phyloP scores from a whole-genome alignment of 2,113 vertebrate species.

The Puntigrus tetrazona region DNA sequence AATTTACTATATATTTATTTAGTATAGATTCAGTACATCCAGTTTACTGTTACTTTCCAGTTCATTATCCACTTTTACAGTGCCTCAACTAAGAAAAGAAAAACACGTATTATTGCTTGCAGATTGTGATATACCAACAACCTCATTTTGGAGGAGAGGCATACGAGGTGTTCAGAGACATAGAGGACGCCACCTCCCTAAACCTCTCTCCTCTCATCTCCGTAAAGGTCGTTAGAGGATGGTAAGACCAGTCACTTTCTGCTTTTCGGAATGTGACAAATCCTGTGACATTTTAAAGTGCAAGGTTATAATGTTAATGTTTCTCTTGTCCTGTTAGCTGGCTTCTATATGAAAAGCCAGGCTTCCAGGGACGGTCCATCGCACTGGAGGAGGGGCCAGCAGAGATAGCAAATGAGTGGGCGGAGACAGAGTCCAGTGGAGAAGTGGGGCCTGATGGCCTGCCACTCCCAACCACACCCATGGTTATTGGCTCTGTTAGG shows the following conservation, averaged over 20 bases:
- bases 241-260: constrained; percentile 73
- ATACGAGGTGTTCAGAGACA: constrained; percentile 81
- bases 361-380: constrained; percentile 87
- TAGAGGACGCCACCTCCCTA: constrained; percentile 82
- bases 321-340: constrained; percentile 76
- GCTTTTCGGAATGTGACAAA: not conserved
- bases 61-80: not conserved
- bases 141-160: constrained; percentile 71
- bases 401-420: constrained; percentile 86
- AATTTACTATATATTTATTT: not conserved
- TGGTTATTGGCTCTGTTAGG: constrained; percentile 89
- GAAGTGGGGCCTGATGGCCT: constrained; percentile 61
- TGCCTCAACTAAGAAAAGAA: not conserved
- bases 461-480: constrained; percentile 68
- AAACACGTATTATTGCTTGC: constrained; percentile 18
- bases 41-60: not conserved
- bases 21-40: not conserved
- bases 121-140: constrained; percentile 85
- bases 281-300: not conserved
- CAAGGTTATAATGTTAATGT: not conserved
- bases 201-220: constrained; percentile 83
- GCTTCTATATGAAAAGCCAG: constrained; percentile 92
- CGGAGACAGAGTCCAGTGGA: constrained; percentile 68
- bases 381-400: constrained; percentile 89
- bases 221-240: constrained; percentile 88